Base-by-base conservation (phyloP, 1,140 invertebrate species). In the Pseudomyrmex pallidus region DNA sequence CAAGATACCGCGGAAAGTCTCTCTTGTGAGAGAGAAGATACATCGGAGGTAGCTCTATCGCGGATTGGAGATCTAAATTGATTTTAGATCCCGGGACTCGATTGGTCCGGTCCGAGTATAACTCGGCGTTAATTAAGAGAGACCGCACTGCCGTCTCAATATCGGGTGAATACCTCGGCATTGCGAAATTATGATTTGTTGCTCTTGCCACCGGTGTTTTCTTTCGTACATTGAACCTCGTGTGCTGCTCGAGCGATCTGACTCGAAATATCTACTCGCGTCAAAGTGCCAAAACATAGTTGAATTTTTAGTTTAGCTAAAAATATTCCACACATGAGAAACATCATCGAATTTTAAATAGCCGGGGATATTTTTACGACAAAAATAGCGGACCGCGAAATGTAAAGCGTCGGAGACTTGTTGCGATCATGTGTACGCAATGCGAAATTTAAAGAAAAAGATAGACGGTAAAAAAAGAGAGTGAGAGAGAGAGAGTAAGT, bases 91-190 rank as follows among this genome's bases (percentile, higher is more conserved):
- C 77, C 82, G 83, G 62, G 84, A 90, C 74, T 87, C 89, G 90
- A 91, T 91, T 90, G 85, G 63, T 2, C 10, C 44, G 74, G 67
- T 85, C 80, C 80, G 74, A 90, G 87, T 87, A 35, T 35, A 90
- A 88, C 86, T 63, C 80, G 63, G 86, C 84, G 87, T 91, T 91
- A 91, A 91, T 91, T 91, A 91, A 91, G 90, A 91, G 89, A 90
- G 85, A 85, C 84, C 68, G 82, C 74, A 84, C 85, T 83, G 82
- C 85, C 84, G 87, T 89, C 89, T 91, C 89, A 90, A 91, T 90
- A 91, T 84, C 80, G 78, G 76, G 76, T 78, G 85, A 64, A 83
- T 86, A 35, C 76, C 80, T 62, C 86, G 74, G 84, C 83, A 90
- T 91, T 91, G 90, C 73, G 83, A 66, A 88, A 87, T 87, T 88